Evolutionary conservation across 37 sponge, comb jelly and placozoan species (phyloP).

Genomic region (Mnemiopsis leidyi): DNA sequence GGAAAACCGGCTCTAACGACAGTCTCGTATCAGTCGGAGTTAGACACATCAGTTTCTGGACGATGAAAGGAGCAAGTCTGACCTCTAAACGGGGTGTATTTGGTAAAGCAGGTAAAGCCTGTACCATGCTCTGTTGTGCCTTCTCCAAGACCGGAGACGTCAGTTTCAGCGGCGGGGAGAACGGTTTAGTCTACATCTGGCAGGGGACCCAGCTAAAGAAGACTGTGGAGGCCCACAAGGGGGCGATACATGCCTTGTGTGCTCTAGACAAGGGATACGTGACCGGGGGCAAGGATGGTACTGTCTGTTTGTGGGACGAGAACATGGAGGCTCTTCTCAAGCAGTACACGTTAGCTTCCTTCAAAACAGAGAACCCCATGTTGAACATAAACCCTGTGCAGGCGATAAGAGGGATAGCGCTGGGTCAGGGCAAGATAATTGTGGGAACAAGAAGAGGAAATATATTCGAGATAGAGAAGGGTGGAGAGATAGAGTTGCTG

Average conservation of each 20-base stretch:
- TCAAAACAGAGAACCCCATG: constrained; percentile 62
- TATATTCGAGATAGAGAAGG: constrained; percentile 85
- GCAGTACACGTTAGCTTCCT: constrained; percentile 71
- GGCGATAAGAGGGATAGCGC: constrained; percentile 78
- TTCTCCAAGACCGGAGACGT: constrained; percentile 69
- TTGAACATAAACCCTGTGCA: constrained; percentile 72
- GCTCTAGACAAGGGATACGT: constrained; percentile 89
- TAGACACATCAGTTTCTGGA: constrained; percentile 97
- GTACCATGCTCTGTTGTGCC: constrained; percentile 85
- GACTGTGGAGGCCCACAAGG: constrained; percentile 76
- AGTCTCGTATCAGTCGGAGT: constrained; percentile 88
- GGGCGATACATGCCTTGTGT: constrained; percentile 79
- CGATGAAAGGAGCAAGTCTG: constrained; percentile 79
- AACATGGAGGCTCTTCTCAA: constrained; percentile 72
- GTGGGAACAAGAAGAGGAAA: constrained; percentile 93
- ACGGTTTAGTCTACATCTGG: constrained; percentile 89
- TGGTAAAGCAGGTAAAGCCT: constrained; percentile 75
- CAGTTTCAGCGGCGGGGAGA: constrained; percentile 74
- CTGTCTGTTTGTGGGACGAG: constrained; percentile 88
- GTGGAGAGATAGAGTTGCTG: constrained; percentile 77
- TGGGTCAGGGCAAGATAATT: constrained; percentile 80
- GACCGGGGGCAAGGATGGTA: constrained; percentile 95
- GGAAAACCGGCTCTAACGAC: constrained; percentile 77
- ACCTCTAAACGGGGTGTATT: constrained; percentile 90
- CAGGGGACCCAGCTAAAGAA: constrained; percentile 64